Evolutionary conservation across 2,797 vertebrate species (phyloP), one percentile per base, ranked within the genome.

Genomic region (Halcyon badia): DNA sequence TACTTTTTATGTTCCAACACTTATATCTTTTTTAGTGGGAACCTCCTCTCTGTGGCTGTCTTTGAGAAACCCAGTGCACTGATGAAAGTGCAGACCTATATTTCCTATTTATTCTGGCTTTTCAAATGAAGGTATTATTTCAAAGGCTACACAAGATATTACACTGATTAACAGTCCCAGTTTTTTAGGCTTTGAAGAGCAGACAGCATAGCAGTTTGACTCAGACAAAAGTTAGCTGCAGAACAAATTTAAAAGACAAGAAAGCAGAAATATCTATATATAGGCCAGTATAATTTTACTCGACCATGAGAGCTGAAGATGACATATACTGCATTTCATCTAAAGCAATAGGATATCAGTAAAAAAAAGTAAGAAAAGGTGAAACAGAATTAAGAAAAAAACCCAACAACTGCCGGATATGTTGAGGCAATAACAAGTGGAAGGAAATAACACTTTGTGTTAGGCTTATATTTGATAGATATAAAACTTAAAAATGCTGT

Each of bases 401-500:
- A 22, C 7, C 11, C 39, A 57, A 31, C 61, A 56, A 2, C 31
- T 44, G 28, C 87, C 85, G 94, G 75, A 91, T 91, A 92, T 57
- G 77, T 92, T 80, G 93, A 97, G 71, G 65, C 68, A 85, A 62
- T 96, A 97, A 96, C 80, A 96, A 96, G 76, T 62, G 49, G 89
- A 76, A 97, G 84, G 81, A 95, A 96, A 91, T 87, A 89, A 90
- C 85, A 83, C 24, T 93, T 94, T 88, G 86, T 10, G 14, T 85
- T 84, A 94, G 95, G 91, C 46, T 94, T 97, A 35, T 75, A 91
- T 96, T 71, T 92, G 95, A 97, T 44, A 95, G 95, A 89, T 80
- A 95, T 75, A 97, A 97, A 97, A 95, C 89, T 87, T 94, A 91
- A 96, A 96, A 97, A 95, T 56, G 87, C 87, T 91, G 56, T 66